Conservation (phyloP, 30 jellyfish, hydroid and myxozoan species). For the Sanderia malayensis region DNA sequence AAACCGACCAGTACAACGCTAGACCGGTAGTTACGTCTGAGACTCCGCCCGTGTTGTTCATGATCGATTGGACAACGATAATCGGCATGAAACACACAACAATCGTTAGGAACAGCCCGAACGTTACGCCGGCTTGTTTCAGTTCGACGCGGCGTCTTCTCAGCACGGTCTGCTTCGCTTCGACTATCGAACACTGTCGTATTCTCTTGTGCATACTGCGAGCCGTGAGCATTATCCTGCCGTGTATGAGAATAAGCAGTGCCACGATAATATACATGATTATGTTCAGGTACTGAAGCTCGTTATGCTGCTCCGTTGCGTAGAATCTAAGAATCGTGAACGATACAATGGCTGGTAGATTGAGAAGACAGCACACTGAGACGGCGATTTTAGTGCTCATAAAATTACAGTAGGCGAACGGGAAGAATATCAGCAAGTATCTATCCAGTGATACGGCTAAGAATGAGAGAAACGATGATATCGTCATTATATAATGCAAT, state of each 20-base stretch:
- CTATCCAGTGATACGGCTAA: constrained; percentile 52
- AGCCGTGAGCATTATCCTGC: constrained; percentile 52
- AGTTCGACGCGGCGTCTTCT: constrained; percentile 49
- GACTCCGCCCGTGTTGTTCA: not conserved
- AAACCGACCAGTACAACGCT: constrained; percentile 37
- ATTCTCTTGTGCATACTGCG: constrained; percentile 27
- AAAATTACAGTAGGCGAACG: constrained; percentile 23
- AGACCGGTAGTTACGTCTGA: not conserved
- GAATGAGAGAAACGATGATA: constrained; percentile 42
- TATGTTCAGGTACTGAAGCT: constrained; percentile 12
- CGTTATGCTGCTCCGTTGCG: constrained; percentile 12
- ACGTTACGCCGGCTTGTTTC: constrained; percentile 59
- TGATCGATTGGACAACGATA: constrained; percentile 30
- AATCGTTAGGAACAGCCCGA: constrained; percentile 42
- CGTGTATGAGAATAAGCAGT: constrained; percentile 33
- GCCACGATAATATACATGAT: constrained; percentile 49
- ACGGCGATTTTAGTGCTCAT: constrained; percentile 27
- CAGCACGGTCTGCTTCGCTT: constrained; percentile 16
- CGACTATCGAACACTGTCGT: constrained; percentile 24
- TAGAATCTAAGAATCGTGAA: constrained; percentile 26
- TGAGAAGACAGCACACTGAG: constrained; percentile 13
- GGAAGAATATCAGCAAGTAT: constrained; percentile 42
- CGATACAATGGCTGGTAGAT: constrained; percentile 27
- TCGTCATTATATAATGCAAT: constrained; percentile 26
- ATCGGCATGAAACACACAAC: constrained; percentile 49